A percentile compares a stretch with the other conserved stretches of the same genome.
Conservation (phyloP, 2,888 invertebrate genomes). For the Amphipyra tragopoginis region DNA sequence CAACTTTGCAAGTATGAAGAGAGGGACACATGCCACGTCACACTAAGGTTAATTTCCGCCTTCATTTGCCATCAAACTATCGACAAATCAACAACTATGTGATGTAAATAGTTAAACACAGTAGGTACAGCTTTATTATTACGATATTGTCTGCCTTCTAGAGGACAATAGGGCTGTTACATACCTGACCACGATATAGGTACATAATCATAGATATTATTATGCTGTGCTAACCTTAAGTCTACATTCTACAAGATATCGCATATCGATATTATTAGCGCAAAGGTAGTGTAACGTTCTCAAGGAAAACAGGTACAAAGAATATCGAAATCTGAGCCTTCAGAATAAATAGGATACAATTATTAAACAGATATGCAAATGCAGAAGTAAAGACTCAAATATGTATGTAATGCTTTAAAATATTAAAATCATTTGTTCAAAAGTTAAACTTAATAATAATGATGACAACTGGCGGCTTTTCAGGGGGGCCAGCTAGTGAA, state of each 20-base stretch:
- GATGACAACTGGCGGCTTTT: too few species aligned
- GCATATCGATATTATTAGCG: conserved; percentile 51
- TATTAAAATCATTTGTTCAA: too few species aligned
- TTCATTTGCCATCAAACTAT: conserved; percentile 10
- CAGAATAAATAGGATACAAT: conserved; percentile 4
- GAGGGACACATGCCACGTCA: background rate
- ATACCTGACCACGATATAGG: conserved; percentile 16
- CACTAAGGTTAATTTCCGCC: conserved; percentile 1
- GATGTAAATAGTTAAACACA: conserved; percentile 2
- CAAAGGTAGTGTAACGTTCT: conserved; percentile 38
- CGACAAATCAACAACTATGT: conserved; percentile 3
- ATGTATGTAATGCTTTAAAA: too few species aligned
- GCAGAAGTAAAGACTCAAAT: background rate
- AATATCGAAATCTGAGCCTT: conserved; percentile 45
- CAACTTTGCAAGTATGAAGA: too few species aligned
- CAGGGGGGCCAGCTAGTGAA: too few species aligned
- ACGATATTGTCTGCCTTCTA: conserved; percentile 41
- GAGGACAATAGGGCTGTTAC: conserved; percentile 43
- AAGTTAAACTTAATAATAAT: too few species aligned
- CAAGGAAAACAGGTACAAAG: conserved; percentile 51
- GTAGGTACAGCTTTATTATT: background rate
- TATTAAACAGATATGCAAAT: background rate
- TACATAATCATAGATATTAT: conserved; percentile 17
- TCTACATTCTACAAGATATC: conserved; percentile 56
- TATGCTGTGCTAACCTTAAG: conserved; percentile 39